Evolutionary conservation across 1,140 invertebrate species (phyloP).

Genomic region (Lordiphosa stackelbergi): DNA sequence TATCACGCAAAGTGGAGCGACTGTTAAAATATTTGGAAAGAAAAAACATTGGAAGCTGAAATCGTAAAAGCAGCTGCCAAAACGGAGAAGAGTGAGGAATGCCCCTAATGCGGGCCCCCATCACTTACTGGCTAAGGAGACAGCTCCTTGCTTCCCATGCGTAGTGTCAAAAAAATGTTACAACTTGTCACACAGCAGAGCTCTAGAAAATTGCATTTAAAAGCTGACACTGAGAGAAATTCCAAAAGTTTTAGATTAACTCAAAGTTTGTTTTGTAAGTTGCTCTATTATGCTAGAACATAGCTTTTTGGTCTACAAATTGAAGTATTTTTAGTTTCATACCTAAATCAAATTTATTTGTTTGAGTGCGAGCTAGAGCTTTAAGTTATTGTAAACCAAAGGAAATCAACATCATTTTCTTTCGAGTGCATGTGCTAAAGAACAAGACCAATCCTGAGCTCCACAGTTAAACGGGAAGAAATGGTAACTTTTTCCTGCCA

Average conservation of each 20-base stretch:
- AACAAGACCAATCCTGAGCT: slow-evolving; percentile 33
- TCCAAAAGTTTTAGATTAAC: too few relatives aligned
- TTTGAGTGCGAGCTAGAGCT: too few relatives aligned
- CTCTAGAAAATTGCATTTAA: not conserved
- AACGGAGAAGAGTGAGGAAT: slow-evolving; percentile 21
- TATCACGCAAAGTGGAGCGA: slow-evolving; percentile 62
- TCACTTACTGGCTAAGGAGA: slow-evolving; percentile 28
- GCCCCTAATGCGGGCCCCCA: slow-evolving; percentile 37
- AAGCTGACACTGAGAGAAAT: not conserved
- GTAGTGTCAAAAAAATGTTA: slow-evolving; percentile 48
- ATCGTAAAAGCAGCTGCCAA: not conserved
- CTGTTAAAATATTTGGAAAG: slow-evolving; percentile 68
- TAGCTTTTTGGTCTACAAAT: too few relatives aligned
- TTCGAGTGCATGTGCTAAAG: slow-evolving; percentile 10
- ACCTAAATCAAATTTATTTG: too few relatives aligned
- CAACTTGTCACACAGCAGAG: slow-evolving; percentile 52
- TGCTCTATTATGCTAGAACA: too few relatives aligned
- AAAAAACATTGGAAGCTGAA: slow-evolving; percentile 12
- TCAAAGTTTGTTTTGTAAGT: too few relatives aligned
- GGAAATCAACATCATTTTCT: not conserved
- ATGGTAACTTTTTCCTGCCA: slow-evolving; percentile 74
- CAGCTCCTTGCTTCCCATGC: not conserved
- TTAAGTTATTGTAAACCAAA: too few relatives aligned
- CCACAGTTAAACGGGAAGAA: slow-evolving; percentile 60
- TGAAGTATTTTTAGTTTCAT: too few relatives aligned